Base-by-base conservation (phyloP, 2,888 invertebrate genomes). In the Heliconius aoede region DNA sequence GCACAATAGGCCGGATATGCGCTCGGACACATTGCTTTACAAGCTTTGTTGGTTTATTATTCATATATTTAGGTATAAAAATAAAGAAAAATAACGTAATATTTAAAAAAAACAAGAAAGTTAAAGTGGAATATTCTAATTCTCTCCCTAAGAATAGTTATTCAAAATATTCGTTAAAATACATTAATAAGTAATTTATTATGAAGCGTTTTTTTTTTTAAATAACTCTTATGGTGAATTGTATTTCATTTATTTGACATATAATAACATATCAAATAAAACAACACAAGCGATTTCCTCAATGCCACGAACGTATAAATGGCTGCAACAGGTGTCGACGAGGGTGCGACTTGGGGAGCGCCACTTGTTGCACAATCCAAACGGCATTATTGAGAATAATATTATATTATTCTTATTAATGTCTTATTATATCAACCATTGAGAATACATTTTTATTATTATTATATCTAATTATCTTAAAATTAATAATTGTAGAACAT, bases 1-100 rank as follows among this genome's bases (percentile, higher is more conserved):
- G 88, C 85, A 93, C 93, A 93, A 94, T 91, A 85, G 88, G 85
- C 89, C 89, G 94, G 94, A 89, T 93, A 94, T 93, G 88, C 91
- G 90, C 87, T 84, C 82, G 87, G 86, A 81, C 81, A 81, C 87
- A 88, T 88, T 86, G 85, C 88, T 78, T 77, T 73, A 79, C 81
- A 84, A 85, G 90, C 91, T 90, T 90, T 86, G 82, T 79, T 85
- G 80, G 84, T 73, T 72, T 76, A 72, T 74, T 68, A 72, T 67
- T 73, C 26, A 71, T 55, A 64, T 76, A 46, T 40, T 65, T 40
- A 69, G 8, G 13, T 55, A 69, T 32, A 26, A 1, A 26, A 74
- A 61, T 24, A 30, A 21, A 24, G 2, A 36, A 26, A 64, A 24
- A 30, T 60, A 60, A 58, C 0, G 0, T n/a, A 9, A 58, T 1